Evolutionary conservation across 2,797 vertebrate species (phyloP).

Genomic region (Gallinago solitaria): DNA sequence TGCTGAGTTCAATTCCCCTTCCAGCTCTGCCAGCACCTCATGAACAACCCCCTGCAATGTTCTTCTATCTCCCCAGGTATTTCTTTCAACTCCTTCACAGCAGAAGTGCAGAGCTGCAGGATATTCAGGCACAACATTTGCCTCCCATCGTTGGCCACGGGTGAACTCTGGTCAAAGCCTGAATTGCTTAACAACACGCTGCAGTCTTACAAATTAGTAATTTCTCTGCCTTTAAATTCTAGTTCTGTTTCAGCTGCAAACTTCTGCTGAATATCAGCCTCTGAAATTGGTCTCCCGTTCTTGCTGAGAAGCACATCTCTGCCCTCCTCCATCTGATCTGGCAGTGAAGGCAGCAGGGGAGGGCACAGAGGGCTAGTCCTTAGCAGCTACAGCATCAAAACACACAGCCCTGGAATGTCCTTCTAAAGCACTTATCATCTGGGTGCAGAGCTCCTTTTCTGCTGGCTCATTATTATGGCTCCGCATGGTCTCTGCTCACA

Average conservation of each 20-base stretch:
- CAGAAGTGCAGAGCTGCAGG: not conserved
- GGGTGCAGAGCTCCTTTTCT: not conserved
- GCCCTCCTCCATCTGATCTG: not conserved
- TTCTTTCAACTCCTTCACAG: not conserved
- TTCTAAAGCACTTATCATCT: not conserved
- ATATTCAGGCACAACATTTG: not conserved
- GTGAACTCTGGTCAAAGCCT: not conserved
- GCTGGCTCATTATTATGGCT: not conserved
- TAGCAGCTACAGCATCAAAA: not conserved
- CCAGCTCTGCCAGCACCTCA: not conserved
- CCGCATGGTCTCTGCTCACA: not conserved
- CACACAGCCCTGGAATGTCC: not conserved
- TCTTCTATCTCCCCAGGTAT: not conserved
- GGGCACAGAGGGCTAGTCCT: not conserved
- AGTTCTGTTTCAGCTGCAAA: not conserved
- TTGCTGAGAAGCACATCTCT: not conserved
- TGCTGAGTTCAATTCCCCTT: not conserved
- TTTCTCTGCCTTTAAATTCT: not conserved
- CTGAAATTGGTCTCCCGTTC: not conserved
- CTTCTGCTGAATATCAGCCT: not conserved
- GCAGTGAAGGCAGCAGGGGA: not conserved
- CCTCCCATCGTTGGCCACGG: fast-evolving
- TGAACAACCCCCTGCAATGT: not conserved
- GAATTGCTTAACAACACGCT: fast-evolving
- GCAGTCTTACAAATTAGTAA: not conserved